Evolutionary conservation across 2,888 invertebrate species (phyloP).

Genomic region (Lissocephala sabroskyi): DNA sequence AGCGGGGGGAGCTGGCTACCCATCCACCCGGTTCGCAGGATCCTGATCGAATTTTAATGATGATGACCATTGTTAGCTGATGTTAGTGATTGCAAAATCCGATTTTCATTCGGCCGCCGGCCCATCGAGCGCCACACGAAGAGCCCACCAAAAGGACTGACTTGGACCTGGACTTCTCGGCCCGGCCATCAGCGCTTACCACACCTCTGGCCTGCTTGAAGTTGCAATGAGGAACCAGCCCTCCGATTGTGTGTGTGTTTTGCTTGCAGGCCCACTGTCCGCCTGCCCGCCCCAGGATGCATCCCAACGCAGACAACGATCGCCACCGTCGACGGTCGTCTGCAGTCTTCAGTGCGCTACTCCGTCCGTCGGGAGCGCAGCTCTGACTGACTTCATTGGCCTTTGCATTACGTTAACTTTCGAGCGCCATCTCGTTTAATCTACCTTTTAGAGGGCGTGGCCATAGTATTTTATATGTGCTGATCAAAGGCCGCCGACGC

Average conservation of each 20-base stretch:
- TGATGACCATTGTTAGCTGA: slow-evolving; percentile 72
- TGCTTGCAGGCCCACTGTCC: too few relatives aligned
- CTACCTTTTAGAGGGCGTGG: slow-evolving; percentile 71
- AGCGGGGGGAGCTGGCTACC: slow-evolving; percentile 13
- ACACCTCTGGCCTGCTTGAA: too few relatives aligned
- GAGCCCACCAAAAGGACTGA: too few relatives aligned
- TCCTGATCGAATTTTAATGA: slow-evolving; percentile 72
- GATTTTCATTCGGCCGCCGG: slow-evolving; percentile 65
- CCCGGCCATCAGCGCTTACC: too few relatives aligned
- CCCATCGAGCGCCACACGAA: too few relatives aligned
- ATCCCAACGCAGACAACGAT: too few relatives aligned
- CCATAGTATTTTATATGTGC: slow-evolving; percentile 72
- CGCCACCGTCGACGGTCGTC: not conserved
- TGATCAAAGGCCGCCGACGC: slow-evolving; percentile 72
- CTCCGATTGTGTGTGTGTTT: too few relatives aligned
- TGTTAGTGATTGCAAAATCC: slow-evolving; percentile 65
- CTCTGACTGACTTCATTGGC: slow-evolving; percentile 64
- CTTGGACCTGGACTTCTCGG: too few relatives aligned
- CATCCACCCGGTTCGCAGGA: too few relatives aligned
- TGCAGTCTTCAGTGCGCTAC: not conserved
- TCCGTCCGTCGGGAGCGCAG: slow-evolving; percentile 15
- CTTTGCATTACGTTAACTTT: slow-evolving; percentile 63
- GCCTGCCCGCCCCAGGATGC: too few relatives aligned
- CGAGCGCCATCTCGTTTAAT: slow-evolving; percentile 73
- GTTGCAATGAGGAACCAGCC: too few relatives aligned